A percentile compares a stretch with the other conserved stretches of the same genome.
Conservation (phyloP, 2,797 vertebrate species). For the Danio tinwini region DNA sequence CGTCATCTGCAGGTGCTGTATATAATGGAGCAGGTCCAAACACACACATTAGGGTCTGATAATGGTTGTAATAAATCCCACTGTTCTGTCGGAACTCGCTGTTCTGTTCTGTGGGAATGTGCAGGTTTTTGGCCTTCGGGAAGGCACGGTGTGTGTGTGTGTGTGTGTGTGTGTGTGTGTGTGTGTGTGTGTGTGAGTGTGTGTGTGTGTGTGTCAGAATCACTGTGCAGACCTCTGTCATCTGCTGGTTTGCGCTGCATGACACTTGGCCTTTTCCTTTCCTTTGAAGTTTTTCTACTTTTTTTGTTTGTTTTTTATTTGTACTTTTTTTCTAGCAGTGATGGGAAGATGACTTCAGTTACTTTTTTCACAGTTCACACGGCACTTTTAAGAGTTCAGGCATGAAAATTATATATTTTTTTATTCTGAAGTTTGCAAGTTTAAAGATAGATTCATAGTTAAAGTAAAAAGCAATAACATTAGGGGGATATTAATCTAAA, state of each 20-base stretch:
- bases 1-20: constrained; percentile 38
- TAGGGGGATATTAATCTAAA: no score
- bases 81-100: constrained; percentile 18
- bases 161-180: constrained; percentile 23
- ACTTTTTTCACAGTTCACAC: no score
- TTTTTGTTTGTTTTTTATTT: no score
- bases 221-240: constrained; percentile 43
- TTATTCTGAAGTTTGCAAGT: no score
- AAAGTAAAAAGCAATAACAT: no score
- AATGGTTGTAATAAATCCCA: constrained; percentile 35
- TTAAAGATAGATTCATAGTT: no score
- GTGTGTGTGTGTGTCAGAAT: constrained; percentile 19
- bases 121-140: background rate
- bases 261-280: background rate
- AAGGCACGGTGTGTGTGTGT: constrained; percentile 24
- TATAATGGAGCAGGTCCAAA: constrained; percentile 41
- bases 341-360: no score
- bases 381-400: no score
- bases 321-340: no score
- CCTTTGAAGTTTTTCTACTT: constrained; percentile 24
- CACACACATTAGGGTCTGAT: constrained; percentile 36
- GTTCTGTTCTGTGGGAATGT: constrained; percentile 9
- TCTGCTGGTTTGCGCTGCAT: constrained; percentile 20
- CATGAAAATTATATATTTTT: no score
- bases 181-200: constrained; percentile 20